phyloP scores from a whole-genome alignment of 92 coral and sea anemone species.

The Montipora capitata region DNA sequence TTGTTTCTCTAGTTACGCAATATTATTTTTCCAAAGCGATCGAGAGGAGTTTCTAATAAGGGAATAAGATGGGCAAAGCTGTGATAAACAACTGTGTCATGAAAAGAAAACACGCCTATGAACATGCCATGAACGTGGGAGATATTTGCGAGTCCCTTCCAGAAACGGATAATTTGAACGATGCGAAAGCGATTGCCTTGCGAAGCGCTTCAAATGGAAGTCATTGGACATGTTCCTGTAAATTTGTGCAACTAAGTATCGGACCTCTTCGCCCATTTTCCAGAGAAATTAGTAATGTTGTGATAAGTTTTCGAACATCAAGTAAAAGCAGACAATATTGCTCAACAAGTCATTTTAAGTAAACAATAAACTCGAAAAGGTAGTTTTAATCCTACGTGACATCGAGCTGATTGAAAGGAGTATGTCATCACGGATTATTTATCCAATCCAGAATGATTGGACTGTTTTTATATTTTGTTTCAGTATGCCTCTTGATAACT shows the following conservation, averaged over 20 bases:
- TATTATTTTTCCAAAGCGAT: constrained; percentile 13
- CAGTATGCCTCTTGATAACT: constrained; percentile 16
- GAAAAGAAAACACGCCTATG: not conserved
- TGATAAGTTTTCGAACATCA: constrained; percentile 36
- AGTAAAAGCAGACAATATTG: constrained; percentile 37
- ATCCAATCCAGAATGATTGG: constrained; percentile 10
- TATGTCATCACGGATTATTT: constrained; percentile 26
- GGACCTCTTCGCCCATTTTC: constrained; percentile 30
- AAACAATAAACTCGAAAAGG: constrained; percentile 34
- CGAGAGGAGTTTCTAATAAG: not conserved
- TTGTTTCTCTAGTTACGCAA: not conserved
- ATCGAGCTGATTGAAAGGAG: constrained; percentile 32
- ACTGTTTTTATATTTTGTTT: constrained; percentile 32
- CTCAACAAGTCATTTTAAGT: constrained; percentile 17
- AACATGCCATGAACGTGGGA: constrained; percentile 29
- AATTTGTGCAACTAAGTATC: constrained; percentile 33
- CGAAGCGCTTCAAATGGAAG: constrained; percentile 21
- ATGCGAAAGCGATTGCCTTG: constrained; percentile 39
- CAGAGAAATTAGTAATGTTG: constrained; percentile 39
- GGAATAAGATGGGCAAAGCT: constrained; percentile 27
- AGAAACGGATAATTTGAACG: constrained; percentile 35
- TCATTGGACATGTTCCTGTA: constrained; percentile 39
- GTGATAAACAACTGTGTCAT: too few species aligned
- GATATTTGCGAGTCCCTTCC: constrained; percentile 44
- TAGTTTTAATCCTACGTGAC: constrained; percentile 35